Evolutionary conservation across 2,888 invertebrate species (phyloP).

Genomic region (Euplexia lucipara): DNA sequence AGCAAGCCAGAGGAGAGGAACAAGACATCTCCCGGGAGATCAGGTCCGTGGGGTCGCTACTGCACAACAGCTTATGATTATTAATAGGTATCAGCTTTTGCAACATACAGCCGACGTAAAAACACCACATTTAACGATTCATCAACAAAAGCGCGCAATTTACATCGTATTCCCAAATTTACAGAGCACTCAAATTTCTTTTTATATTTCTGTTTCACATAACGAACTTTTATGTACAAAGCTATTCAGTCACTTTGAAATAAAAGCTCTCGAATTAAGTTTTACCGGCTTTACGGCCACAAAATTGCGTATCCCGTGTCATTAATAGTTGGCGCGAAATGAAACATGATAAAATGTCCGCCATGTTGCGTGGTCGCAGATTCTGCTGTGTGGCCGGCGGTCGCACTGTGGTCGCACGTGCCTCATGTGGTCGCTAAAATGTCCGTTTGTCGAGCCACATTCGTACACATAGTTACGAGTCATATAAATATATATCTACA

Average conservation of each 20-base stretch:
- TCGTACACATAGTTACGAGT: slow-evolving; percentile 12
- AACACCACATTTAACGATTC: neutral
- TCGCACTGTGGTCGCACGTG: slow-evolving; percentile 37
- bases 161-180: neutral
- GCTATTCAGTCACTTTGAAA: neutral
- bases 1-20: too few species aligned
- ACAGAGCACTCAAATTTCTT: neutral
- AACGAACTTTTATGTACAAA: neutral
- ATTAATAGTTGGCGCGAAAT: slow-evolving; percentile 35
- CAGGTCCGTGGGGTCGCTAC: too few species aligned
- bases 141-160: neutral
- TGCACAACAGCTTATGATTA: slow-evolving; percentile 2
- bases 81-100: slow-evolving; percentile 1
- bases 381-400: slow-evolving; percentile 39
- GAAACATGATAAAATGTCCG: slow-evolving; percentile 43
- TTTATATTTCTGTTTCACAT: too few species aligned
- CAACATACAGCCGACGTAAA: neutral
- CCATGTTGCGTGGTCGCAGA: slow-evolving; percentile 34
- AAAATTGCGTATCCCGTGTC: slow-evolving; percentile 2
- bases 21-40: too few species aligned
- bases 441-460: slow-evolving; percentile 47
- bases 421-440: slow-evolving; percentile 38
- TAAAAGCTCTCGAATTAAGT: slow-evolving; percentile 13
- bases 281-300: slow-evolving; percentile 5
- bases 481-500: slow-evolving; percentile 25